Conservation (phyloP, 2,113 vertebrate species). For the Bujurquina vittata region DNA sequence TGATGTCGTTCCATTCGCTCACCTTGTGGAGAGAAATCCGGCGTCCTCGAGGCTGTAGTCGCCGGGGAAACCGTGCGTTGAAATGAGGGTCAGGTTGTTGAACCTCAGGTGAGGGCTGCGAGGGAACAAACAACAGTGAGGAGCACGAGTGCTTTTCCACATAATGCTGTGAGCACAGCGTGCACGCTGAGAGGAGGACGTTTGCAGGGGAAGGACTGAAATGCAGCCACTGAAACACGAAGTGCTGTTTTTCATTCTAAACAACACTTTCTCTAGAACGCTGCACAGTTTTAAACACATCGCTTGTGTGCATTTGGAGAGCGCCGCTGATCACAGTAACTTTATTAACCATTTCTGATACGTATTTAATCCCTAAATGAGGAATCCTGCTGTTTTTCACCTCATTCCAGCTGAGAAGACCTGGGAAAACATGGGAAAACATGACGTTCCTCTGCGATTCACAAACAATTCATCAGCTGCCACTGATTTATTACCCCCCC, state of each 20-base stretch:
- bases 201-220: not conserved
- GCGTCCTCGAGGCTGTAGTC: slow-evolving; percentile 62
- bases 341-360: not conserved
- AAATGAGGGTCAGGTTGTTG: slow-evolving; percentile 92
- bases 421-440: not conserved
- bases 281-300: not conserved
- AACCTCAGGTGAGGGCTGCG: slow-evolving; percentile 90
- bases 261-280: not conserved
- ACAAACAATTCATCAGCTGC: not conserved
- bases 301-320: not conserved
- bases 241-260: not conserved
- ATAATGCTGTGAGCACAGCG: not conserved
- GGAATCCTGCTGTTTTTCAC: not conserved
- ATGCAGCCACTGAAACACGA: not conserved
- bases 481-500: not conserved
- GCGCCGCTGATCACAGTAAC: not conserved
- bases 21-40: slow-evolving; percentile 91
- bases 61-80: slow-evolving; percentile 85
- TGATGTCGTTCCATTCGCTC: slow-evolving; percentile 16
- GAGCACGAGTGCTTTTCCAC: not conserved
- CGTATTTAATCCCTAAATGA: not conserved
- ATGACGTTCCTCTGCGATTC: not conserved
- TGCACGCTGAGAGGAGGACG: not conserved
- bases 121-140: slow-evolving; percentile 18
- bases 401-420: no score